A percentile compares a stretch with the other conserved stretches of the same genome.
Conservation (phyloP, 1,140 invertebrate genomes). For the Eueides isabella region DNA sequence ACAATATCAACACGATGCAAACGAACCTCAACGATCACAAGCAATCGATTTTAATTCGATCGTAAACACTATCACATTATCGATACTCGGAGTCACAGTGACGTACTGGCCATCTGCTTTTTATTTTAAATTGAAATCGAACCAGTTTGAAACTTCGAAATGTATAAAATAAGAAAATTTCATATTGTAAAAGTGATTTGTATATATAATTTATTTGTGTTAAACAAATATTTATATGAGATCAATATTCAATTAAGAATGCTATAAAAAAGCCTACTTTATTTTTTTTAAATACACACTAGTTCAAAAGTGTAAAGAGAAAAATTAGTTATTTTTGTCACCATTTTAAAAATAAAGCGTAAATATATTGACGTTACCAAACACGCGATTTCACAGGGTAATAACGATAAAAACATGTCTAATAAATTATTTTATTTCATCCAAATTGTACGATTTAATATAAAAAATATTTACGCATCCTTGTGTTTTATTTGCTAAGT, state of each 20-base stretch:
- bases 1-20: constrained; percentile 21
- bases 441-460: too few relatives aligned
- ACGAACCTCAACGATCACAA: constrained; percentile 41
- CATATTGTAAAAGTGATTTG: constrained; percentile 1
- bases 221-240: background rate
- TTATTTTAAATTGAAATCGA: constrained; percentile 51
- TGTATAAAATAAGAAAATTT: constrained; percentile 25
- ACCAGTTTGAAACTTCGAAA: constrained; percentile 40
- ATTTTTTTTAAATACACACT: background rate
- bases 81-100: constrained; percentile 54
- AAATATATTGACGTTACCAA: too few relatives aligned
- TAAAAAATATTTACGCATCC: background rate
- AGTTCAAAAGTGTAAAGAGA: too few relatives aligned
- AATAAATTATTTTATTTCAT: too few relatives aligned
- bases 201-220: constrained; percentile 9
- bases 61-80: constrained; percentile 69
- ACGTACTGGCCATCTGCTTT: constrained; percentile 44
- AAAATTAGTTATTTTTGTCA: too few relatives aligned
- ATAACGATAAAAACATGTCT: too few relatives aligned
- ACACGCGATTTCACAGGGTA: too few relatives aligned
- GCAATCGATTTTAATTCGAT: constrained; percentile 72
- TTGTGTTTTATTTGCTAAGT: background rate
- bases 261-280: background rate
- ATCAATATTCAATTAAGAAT: constrained; percentile 7
- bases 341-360: too few relatives aligned